Percentiles rank a stretch among this genome's conserved stretches.
Evolutionary conservation across 2,888 invertebrate species (phyloP).

Genomic region (Ametastegia equiseti): DNA sequence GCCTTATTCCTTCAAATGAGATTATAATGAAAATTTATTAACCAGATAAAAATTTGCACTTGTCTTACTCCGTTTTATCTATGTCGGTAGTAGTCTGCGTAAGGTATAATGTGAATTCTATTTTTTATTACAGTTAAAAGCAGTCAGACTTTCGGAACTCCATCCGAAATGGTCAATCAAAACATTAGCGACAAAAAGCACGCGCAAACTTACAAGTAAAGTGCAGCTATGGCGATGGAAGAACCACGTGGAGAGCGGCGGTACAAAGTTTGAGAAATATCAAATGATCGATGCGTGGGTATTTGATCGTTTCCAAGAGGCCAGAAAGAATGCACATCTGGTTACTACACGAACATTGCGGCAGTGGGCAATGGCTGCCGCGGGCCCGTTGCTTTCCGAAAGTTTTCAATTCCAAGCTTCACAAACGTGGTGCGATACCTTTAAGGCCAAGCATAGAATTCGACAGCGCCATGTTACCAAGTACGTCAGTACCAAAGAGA

Average conservation of each 20-base stretch:
- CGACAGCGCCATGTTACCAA: constrained; percentile 15
- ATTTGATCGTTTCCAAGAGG: constrained; percentile 42
- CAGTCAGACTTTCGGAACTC: constrained; percentile 30
- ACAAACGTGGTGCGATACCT: constrained; percentile 30
- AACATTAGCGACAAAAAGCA: constrained; percentile 3
- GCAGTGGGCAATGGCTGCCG: constrained; percentile 55
- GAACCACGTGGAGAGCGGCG: constrained; percentile 4
- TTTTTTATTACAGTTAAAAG: constrained; percentile 18
- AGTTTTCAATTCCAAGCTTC: constrained; percentile 56
- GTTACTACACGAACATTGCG: constrained; percentile 53
- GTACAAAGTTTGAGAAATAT: constrained; percentile 36
- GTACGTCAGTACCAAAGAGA: constrained; percentile 23
- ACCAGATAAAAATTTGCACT: not conserved
- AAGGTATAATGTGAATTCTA: not conserved
- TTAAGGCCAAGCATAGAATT: constrained; percentile 11
- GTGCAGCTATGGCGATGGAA: constrained; percentile 23
- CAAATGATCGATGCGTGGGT: constrained; percentile 40
- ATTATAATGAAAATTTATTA: no score
- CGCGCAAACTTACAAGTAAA: constrained; percentile 5
- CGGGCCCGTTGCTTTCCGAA: constrained; percentile 55
- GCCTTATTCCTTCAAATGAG: no score
- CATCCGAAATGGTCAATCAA: constrained; percentile 16
- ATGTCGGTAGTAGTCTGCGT: no score
- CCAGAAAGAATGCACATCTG: constrained; percentile 51
- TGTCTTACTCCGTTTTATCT: no score